A percentile compares a stretch with the other conserved stretches of the same genome.
These are phyloP conservation scores for Microctenopoma lineatum DNA, from an alignment of 2,797 vertebrate species.

Conservation along the genomic window DNA sequence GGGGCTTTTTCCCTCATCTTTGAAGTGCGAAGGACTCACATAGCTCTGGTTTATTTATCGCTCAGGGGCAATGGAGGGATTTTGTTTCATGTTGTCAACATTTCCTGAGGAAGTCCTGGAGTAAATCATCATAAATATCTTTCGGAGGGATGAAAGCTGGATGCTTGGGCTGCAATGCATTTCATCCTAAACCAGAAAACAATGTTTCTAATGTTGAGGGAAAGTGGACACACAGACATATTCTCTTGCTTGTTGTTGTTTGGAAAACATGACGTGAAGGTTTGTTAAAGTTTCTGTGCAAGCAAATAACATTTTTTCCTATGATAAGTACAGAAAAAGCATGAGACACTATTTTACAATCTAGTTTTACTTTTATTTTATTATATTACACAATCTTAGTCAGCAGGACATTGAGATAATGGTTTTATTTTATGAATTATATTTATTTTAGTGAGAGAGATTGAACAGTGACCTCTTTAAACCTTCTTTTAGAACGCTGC, in stretches of 20 bases:
- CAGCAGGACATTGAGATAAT: too few species aligned
- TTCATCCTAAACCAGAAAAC: slow-evolving; percentile 40
- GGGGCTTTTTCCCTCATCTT: slow-evolving; percentile 46
- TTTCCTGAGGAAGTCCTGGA: slow-evolving; percentile 79
- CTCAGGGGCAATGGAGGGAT: slow-evolving; percentile 59
- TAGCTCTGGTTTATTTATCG: slow-evolving; percentile 73
- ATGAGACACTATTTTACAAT: too few species aligned
- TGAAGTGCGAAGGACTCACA: slow-evolving; percentile 59
- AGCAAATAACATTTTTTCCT: too few species aligned
- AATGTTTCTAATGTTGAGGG: slow-evolving; percentile 35
- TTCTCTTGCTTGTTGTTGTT: slow-evolving; percentile 21
- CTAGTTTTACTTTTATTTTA: neutral
- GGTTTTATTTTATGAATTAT: too few species aligned
- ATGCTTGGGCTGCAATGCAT: slow-evolving; percentile 26
- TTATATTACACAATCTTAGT: neutral
- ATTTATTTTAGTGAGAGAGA: too few species aligned
- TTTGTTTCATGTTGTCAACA: slow-evolving; percentile 82
- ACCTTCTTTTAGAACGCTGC: slow-evolving; percentile 56
- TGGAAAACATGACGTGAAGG: neutral
- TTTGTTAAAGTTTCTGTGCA: neutral
- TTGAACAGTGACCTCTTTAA: neutral
- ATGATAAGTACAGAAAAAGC: too few species aligned
- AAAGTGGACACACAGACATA: slow-evolving; percentile 26
- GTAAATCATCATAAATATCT: slow-evolving; percentile 78
- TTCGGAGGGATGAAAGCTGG: slow-evolving; percentile 63